Evolutionary conservation across 1,140 invertebrate genomes (phyloP).

Genomic region (Plodia interpunctella): DNA sequence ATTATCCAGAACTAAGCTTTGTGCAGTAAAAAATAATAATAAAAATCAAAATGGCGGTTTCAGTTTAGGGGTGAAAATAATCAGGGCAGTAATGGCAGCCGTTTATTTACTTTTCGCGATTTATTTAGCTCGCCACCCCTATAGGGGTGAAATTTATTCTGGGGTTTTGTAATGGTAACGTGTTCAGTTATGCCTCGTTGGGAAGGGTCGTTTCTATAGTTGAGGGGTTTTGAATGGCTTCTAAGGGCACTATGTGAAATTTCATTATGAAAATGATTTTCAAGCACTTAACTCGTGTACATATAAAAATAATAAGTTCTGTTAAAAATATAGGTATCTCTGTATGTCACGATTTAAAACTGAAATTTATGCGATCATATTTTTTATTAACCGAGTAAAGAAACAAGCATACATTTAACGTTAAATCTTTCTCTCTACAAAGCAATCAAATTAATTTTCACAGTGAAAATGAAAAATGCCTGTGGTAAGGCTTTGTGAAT

Average conservation of each 20-base stretch:
- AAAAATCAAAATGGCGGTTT: conserved; percentile 61
- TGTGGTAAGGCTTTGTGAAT: too few relatives aligned
- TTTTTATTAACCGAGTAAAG: too few relatives aligned
- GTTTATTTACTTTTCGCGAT: conserved; percentile 73
- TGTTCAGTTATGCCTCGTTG: conserved; percentile 68
- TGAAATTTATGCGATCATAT: neutral
- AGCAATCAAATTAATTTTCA: too few relatives aligned
- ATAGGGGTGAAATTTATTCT: conserved; percentile 54
- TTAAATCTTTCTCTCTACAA: too few relatives aligned
- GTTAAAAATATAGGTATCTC: too few relatives aligned
- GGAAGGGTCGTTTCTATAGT: conserved; percentile 34
- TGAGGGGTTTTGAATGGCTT: conserved; percentile 26
- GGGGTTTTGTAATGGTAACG: conserved; percentile 56
- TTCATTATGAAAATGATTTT: conserved; percentile 26
- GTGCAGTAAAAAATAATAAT: conserved; percentile 39
- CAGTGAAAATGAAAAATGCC: too few relatives aligned
- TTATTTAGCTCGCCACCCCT: conserved; percentile 45
- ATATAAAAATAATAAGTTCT: too few relatives aligned
- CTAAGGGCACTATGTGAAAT: conserved; percentile 21
- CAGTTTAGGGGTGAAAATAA: conserved; percentile 54
- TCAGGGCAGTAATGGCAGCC: conserved; percentile 68
- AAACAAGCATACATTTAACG: too few relatives aligned
- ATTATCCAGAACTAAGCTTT: conserved; percentile 32
- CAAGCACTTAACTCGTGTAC: conserved; percentile 23
- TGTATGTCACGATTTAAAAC: too few relatives aligned